phyloP scores from a whole-genome alignment of 1,140 invertebrate genomes.

The Reticulitermes speratus region DNA sequence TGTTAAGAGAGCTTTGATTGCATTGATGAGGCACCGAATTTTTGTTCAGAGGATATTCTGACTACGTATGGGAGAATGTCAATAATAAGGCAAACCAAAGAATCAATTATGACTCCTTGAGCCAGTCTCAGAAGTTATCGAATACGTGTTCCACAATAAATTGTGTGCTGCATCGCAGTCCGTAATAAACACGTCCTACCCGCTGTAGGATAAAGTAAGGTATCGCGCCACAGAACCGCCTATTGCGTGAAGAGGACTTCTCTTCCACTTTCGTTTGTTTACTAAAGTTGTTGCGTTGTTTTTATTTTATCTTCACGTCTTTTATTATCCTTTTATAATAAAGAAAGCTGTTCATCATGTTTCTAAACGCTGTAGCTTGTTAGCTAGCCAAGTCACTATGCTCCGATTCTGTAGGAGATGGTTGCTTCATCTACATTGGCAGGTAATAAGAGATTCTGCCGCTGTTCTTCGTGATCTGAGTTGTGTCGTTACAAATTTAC shows the following conservation, averaged over 20 bases:
- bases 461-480: no score
- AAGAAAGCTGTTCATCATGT: background rate
- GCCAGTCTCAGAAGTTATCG: background rate
- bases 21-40: no score
- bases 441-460: background rate
- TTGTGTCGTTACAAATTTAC: no score
- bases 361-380: background rate
- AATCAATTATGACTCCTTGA: background rate
- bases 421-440: background rate
- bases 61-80: background rate
- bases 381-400: background rate
- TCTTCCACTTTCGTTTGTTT: background rate
- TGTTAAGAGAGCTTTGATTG: no score
- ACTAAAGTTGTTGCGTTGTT: background rate
- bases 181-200: background rate
- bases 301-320: background rate
- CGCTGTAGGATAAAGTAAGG: background rate
- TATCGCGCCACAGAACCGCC: background rate
- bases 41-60: no score
- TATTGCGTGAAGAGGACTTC: background rate
- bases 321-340: conserved; percentile 15
- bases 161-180: background rate
- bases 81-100: background rate
- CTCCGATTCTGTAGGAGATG: background rate
- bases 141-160: background rate